phyloP scores from a whole-genome alignment of 2,113 vertebrate genomes.

The Indri indri region DNA sequence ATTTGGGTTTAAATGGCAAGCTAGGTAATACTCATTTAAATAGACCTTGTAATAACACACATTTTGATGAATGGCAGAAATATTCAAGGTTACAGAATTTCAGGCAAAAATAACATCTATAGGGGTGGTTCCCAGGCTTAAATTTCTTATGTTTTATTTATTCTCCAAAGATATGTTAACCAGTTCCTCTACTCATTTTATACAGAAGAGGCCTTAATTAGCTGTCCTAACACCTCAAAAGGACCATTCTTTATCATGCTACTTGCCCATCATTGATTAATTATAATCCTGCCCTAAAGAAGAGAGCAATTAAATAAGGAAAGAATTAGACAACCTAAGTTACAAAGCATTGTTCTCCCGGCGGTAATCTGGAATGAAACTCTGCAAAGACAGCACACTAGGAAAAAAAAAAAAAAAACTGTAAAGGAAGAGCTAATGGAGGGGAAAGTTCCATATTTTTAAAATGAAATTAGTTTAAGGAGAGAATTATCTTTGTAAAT shows the following conservation, averaged over 20 bases:
- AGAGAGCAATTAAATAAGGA: not conserved
- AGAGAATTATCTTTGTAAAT: not conserved
- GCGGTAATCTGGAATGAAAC: not conserved
- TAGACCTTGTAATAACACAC: not conserved
- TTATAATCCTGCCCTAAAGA: not conserved
- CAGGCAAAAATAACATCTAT: not conserved
- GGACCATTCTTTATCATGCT: not conserved
- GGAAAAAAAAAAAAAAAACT: not conserved
- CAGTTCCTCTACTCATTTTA: not conserved
- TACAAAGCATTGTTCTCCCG: not conserved
- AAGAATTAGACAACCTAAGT: not conserved
- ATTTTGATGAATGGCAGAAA: not conserved
- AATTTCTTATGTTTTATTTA: not conserved
- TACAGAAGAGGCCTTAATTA: not conserved
- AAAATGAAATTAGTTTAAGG: not conserved
- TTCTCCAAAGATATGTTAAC: not conserved
- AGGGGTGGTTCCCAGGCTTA: not conserved
- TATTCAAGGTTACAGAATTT: not conserved
- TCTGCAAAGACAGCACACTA: not conserved
- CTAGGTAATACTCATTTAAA: not conserved
- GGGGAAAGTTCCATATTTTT: not conserved
- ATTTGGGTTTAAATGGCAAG: not conserved
- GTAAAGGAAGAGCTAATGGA: not conserved
- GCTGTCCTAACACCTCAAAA: accelerated
- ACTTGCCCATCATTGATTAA: not conserved